Evolutionary conservation across 1,140 invertebrate species (phyloP).

Genomic region (Brachionus rotundiformis): DNA sequence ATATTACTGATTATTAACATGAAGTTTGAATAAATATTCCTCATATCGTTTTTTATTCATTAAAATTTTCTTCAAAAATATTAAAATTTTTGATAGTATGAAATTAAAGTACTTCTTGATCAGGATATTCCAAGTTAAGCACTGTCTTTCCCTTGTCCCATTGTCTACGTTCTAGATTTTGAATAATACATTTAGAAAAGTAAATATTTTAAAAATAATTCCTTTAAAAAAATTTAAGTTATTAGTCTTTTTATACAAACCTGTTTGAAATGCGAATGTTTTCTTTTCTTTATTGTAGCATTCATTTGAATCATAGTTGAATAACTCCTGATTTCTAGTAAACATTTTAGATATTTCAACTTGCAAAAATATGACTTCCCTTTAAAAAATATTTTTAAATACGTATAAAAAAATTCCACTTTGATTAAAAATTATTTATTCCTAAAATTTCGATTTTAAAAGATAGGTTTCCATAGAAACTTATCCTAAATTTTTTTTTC

Average conservation of each 20-base stretch:
- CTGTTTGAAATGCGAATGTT: background rate
- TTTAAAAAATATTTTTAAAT: background rate
- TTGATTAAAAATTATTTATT: background rate
- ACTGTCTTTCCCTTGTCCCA: constrained; percentile 10
- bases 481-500: background rate
- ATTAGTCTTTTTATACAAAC: background rate
- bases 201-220: background rate
- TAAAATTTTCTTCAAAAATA: constrained; percentile 29
- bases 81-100: background rate
- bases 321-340: constrained; percentile 33
- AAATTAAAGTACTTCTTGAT: background rate
- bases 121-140: constrained; percentile 24
- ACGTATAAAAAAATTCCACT: background rate
- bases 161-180: constrained; percentile 16
- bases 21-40: constrained; percentile 48
- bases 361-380: background rate
- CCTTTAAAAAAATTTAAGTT: background rate
- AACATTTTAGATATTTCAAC: background rate
- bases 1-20: constrained; percentile 29
- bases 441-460: background rate
- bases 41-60: constrained; percentile 42
- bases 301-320: background rate
- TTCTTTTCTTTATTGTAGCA: background rate
- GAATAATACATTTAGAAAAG: background rate
- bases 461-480: constrained; percentile 20